Evolutionary conservation across 2,113 vertebrate genomes (phyloP), one percentile per base, ranked within the genome.

Genomic region (Antechinus flavipes): DNA sequence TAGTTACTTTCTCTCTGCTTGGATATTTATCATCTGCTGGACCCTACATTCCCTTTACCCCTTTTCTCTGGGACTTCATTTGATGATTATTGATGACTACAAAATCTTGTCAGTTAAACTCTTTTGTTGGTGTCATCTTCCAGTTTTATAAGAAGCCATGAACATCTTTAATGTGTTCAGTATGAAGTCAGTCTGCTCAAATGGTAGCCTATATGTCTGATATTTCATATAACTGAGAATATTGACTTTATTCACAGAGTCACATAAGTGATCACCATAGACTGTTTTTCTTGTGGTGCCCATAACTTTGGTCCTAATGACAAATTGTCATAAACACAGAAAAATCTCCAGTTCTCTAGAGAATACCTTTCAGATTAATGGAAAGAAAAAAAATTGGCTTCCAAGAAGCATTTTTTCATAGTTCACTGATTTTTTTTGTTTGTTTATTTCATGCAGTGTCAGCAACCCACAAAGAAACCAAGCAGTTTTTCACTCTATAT

Each of bases 401-500:
- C 27, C 76, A 11, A 84, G 50, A 76, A 53, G 25, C 1, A 2
- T 47, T 58, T 90, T 95, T 94, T 92, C 95, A 50, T 95, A 16
- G 53, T 84, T 35, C 97, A 3, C 42, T 58, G 4, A 90, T 84
- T 52, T 97, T 89, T 97, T 54, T 68, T 68, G 30, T 68, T 84
- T 84, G 68, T 84, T 84, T 84, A 84, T 42, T 84, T 84, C 42
- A 42, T 98, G 90, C 97, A 99, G 99, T 99, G 95, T 99, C 99
- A 84, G 99, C 99, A 46, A 99, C 99, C 53, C 99, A 99, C 98
- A 99, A 99, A 98, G 99, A 99, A 98, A 99, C 99, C 0, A 99
- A 99, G 97, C 99, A 99, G 95, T 99, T 99, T 98, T 99, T 99
- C 98, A 99, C 99, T 0, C 99, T 99, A 49, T 99, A 99, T 96